Evolutionary conservation across 2,888 invertebrate genomes (phyloP).

Genomic region (Epirrita christyi): DNA sequence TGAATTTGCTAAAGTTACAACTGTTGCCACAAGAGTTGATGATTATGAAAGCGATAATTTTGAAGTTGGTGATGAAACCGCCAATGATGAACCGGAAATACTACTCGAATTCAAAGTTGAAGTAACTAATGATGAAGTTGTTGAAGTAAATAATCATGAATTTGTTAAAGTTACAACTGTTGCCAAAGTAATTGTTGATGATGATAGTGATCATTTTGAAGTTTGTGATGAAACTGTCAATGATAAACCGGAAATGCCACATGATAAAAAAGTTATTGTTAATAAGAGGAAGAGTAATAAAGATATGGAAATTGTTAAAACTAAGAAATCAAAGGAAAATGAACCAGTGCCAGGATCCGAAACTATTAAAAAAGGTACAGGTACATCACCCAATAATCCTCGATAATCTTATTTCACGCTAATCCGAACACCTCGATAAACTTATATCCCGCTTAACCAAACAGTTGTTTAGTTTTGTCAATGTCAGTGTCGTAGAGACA

Average conservation of each 20-base stretch:
- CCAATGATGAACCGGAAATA: not conserved
- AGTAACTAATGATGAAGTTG: conserved; percentile 2
- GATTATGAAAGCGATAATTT: conserved; percentile 1
- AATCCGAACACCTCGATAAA: no score
- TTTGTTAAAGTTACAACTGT: not conserved
- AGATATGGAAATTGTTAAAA: conserved; percentile 2
- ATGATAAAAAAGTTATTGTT: not conserved
- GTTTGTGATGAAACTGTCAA: not conserved
- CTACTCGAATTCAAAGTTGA: conserved; percentile 17
- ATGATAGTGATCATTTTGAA: conserved; percentile 4
- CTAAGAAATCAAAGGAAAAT: conserved; percentile 10
- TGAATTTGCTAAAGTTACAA: not conserved
- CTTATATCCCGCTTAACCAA: no score
- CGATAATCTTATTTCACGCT: no score
- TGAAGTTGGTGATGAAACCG: not conserved
- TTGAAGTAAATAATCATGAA: not conserved
- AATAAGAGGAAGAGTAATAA: conserved; percentile 2
- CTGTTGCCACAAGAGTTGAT: not conserved
- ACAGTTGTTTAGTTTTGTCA: no score
- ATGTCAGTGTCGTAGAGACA: no score
- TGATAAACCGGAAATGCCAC: not conserved
- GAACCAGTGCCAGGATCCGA: conserved; percentile 1
- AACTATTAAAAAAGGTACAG: conserved; percentile 11
- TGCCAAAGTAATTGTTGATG: not conserved
- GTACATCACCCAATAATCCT: no score